Evolutionary conservation across 2,113 vertebrate species (phyloP), one percentile per base, ranked within the genome.

Genomic region (Tretioscincus oriximinensis): DNA sequence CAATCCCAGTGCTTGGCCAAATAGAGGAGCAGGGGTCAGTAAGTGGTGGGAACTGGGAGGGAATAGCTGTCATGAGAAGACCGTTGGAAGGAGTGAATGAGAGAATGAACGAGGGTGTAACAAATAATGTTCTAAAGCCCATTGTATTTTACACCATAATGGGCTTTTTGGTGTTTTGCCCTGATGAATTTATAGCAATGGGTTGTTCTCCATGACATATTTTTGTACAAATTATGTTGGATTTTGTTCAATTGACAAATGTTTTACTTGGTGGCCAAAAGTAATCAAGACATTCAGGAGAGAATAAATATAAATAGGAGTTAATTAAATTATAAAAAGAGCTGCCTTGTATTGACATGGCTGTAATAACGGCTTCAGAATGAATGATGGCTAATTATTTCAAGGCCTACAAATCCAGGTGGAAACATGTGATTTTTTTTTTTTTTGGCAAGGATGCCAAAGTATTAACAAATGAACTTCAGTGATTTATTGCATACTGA

Each of bases 321-420:
- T 86, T 77, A 86, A 88, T 86, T 20, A 92, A 84, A 90, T 70
- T 63, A 77, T 71, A 90, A 85, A 77, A 79, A 11, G 76, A 83
- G 81, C 80, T 82, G 51, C 81, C 83, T 88, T 67, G 20, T 84
- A 90, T 87, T 87, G 83, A 88, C 89, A 45, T 81, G 35, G 65
- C 58, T 86, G 76, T 83, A 90, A 91, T 86, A 77, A 87, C 75
- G 60, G 11, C 35, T 85, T 28, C 70, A 86, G 47, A 88, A 78
- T 64, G 85, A 91, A 81, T 78, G 35, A 14, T 87, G 20, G 29
- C 14, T 47, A 68, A 82, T 90, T 86, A 83, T 76, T 60, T 85
- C 83, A 31, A 45, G 61, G 49, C 88, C 88, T 89, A 77, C 71
- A 61, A 86, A 81, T 83, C 79, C 85, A 90, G 58, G 45, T 82